Conservation (phyloP, 2,113 vertebrate genomes). For the Peromyscus leucopus region DNA sequence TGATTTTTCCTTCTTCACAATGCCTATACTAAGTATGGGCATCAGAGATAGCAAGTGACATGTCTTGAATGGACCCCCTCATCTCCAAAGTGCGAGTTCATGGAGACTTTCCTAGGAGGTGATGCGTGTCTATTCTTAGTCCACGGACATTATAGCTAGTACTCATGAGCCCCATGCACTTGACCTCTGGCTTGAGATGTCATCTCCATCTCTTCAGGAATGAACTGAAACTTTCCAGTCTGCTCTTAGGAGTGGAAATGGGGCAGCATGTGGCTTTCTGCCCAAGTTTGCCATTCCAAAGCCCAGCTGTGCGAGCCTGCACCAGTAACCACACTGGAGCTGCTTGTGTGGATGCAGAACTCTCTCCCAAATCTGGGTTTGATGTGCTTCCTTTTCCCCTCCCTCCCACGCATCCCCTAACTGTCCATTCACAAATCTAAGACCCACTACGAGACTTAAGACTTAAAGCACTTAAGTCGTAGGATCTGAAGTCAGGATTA, state of each 20-base stretch:
- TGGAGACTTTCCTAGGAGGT: background rate
- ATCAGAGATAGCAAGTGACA: background rate
- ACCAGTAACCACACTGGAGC: too few species aligned
- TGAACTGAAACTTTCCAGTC: background rate
- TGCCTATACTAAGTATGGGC: too few species aligned
- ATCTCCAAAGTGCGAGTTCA: background rate
- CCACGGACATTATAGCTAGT: background rate
- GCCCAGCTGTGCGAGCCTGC: background rate
- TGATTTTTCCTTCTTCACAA: constrained; percentile 17
- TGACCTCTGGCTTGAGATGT: background rate
- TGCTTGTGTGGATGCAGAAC: background rate
- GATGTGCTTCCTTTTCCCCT: background rate
- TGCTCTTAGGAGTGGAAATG: background rate
- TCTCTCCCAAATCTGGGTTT: background rate
- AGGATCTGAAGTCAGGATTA: background rate
- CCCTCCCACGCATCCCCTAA: background rate
- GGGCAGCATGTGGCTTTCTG: background rate
- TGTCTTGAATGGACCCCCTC: background rate
- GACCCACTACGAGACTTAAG: background rate
- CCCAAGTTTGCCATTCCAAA: background rate
- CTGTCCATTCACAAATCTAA: background rate
- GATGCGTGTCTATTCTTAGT: background rate
- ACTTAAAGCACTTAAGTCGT: background rate
- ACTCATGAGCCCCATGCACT: background rate
- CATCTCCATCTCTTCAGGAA: background rate